These are phyloP conservation scores for Pelecanoides urinatrix DNA, from an alignment of 2,113 vertebrate species.

Conservation along the genomic window DNA sequence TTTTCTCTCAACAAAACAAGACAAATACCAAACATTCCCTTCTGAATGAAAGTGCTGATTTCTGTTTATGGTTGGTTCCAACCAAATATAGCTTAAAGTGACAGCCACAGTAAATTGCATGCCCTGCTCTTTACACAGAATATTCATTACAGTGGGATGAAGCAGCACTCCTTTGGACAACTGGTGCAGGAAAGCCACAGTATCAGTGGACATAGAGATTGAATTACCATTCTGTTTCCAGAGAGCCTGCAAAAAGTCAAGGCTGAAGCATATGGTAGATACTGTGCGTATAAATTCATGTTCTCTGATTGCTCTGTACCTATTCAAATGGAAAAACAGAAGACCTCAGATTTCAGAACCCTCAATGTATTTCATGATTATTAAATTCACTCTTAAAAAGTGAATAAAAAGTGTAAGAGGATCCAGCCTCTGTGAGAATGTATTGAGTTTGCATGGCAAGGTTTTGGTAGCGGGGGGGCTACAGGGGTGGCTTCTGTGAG, in stretches of 20 bases:
- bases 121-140: not conserved
- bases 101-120: not conserved
- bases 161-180: not conserved
- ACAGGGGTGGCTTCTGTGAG: not conserved
- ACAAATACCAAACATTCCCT: not conserved
- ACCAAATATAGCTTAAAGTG: not conserved
- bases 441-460: not conserved
- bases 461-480: not conserved
- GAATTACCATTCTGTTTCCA: not conserved
- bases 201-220: accelerated
- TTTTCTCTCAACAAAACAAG: not conserved
- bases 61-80: not conserved
- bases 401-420: not conserved
- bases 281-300: not conserved
- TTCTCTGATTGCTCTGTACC: not conserved
- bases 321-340: not conserved
- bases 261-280: not conserved
- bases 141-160: not conserved
- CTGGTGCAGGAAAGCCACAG: not conserved
- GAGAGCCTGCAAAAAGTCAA: not conserved
- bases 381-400: not conserved
- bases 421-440: not conserved
- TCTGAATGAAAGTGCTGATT: not conserved
- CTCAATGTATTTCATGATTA: not conserved
- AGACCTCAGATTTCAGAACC: not conserved